Percentiles rank a stretch among this genome's conserved stretches.
These are phyloP conservation scores for Bombus confusus DNA, from an alignment of 1,140 invertebrate genomes.

Conservation along the genomic window DNA sequence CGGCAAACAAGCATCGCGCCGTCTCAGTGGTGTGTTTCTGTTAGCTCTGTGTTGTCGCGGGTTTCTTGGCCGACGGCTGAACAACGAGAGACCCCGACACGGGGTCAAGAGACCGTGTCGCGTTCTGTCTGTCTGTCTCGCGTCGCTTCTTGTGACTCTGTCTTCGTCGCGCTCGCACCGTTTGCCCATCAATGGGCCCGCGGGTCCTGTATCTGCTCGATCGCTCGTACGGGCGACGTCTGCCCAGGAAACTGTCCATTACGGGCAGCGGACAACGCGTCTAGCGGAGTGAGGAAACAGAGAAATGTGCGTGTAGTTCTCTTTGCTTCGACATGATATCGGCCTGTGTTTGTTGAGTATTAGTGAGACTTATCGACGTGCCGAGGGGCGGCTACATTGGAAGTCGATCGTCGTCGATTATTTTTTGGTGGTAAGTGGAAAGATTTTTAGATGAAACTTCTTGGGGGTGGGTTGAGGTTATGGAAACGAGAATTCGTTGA, in stretches of 20 bases:
- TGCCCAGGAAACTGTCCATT: constrained; percentile 79
- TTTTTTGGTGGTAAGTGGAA: neutral
- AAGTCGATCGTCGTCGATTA: neutral
- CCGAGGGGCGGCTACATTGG: neutral
- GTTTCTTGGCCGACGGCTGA: neutral
- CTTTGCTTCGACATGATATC: neutral
- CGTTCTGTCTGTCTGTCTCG: neutral
- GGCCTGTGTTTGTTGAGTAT: neutral
- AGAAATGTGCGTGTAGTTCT: neutral
- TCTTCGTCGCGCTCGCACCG: neutral
- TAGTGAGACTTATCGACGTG: neutral
- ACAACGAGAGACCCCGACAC: neutral
- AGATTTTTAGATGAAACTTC: neutral
- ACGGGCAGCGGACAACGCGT: constrained; percentile 59
- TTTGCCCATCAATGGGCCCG: constrained; percentile 16
- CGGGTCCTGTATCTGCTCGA: constrained; percentile 61
- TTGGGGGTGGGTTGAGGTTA: too few relatives aligned
- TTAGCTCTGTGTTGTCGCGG: neutral
- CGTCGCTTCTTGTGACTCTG: constrained; percentile 6
- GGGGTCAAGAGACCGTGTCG: constrained; percentile 64
- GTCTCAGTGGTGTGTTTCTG: neutral
- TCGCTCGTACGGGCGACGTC: constrained; percentile 63
- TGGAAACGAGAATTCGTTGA: neutral
- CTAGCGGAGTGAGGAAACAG: constrained; percentile 39
- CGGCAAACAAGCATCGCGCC: constrained; percentile 26